phyloP scores from a whole-genome alignment of 2,797 vertebrate species.

The Huso huso region DNA sequence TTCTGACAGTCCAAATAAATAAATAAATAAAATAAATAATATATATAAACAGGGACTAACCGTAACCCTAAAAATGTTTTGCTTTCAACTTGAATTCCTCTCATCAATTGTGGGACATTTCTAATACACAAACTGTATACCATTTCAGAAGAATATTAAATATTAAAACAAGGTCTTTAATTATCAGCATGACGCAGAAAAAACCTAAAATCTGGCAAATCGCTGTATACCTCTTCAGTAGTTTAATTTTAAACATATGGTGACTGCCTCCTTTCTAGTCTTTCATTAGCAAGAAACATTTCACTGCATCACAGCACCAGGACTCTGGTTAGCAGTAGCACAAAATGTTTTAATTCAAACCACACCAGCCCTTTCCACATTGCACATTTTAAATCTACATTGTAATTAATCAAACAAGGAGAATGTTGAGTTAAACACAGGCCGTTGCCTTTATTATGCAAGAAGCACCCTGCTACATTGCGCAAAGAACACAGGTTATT shows the following conservation, averaged over 20 bases:
- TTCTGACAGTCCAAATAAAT: too few species aligned
- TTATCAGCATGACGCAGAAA: background rate
- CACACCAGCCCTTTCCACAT: background rate
- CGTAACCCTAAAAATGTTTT: too few species aligned
- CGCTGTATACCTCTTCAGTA: background rate
- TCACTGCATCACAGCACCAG: background rate
- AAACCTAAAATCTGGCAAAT: background rate
- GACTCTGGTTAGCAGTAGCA: background rate
- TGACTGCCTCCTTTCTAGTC: background rate
- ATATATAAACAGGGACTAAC: too few species aligned
- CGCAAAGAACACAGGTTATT: constrained; percentile 27
- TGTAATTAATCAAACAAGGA: constrained; percentile 27
- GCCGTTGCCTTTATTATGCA: constrained; percentile 27
- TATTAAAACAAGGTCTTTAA: background rate
- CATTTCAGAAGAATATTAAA: background rate
- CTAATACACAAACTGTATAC: too few species aligned
- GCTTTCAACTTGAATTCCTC: too few species aligned
- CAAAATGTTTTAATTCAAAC: background rate
- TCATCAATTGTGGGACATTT: too few species aligned
- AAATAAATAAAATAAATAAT: too few species aligned
- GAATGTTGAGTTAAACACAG: constrained; percentile 25
- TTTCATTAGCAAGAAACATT: constrained; percentile 9
- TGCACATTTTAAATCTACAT: background rate
- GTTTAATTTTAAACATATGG: constrained; percentile 10
- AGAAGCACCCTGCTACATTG: constrained; percentile 27